Conservation (phyloP, 2,113 vertebrate species). For the Eudyptes chrysolophus region DNA sequence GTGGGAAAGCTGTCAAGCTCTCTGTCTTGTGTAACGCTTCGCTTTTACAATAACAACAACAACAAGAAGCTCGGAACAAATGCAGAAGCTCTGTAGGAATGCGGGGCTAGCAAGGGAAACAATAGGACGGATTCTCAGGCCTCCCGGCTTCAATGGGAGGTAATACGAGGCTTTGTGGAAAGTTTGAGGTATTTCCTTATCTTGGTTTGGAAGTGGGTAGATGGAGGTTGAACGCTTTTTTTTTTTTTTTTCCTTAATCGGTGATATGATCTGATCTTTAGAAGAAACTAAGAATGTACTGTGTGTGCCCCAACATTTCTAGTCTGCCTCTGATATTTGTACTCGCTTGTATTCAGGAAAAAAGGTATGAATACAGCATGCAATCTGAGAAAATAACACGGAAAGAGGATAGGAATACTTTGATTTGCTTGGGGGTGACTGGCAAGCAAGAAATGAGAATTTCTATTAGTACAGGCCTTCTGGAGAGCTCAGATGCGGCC, state of each 20-base stretch:
- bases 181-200: background rate
- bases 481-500: background rate
- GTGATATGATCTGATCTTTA: background rate
- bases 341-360: background rate
- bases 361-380: background rate
- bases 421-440: background rate
- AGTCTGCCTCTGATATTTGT: background rate
- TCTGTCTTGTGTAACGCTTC: conserved; percentile 81
- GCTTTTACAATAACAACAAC: conserved; percentile 71
- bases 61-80: conserved; percentile 31
- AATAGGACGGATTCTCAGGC: background rate
- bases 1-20: conserved; percentile 95
- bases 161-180: background rate
- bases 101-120: conserved; percentile 3
- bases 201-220: background rate
- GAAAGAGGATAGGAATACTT: background rate
- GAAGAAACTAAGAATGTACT: background rate
- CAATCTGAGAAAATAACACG: background rate
- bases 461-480: background rate
- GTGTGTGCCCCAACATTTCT: background rate
- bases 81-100: background rate
- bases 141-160: background rate
- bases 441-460: background rate
- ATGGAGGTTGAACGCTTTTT: background rate
- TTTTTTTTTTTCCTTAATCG: background rate